Base-by-base conservation (phyloP, 1,140 invertebrate species). In the Melitaea cinxia region DNA sequence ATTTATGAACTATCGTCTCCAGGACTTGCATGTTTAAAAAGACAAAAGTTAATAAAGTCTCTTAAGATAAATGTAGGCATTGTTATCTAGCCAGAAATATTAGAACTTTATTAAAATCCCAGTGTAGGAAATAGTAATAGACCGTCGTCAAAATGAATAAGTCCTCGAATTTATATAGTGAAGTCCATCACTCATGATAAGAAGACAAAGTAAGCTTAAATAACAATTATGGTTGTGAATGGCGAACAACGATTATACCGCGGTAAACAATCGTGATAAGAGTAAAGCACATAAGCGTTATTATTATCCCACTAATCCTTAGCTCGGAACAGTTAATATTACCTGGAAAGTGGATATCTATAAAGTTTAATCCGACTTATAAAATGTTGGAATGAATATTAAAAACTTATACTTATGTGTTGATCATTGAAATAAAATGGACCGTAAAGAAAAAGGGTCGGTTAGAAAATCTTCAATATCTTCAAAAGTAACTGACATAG, bases 191-290 rank as follows among this genome's bases (percentile, higher is more conserved):
- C 37, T 61, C 52, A 69, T 67, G 61, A 66, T 70, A 70, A 76
- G 58, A 23, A 77, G 75, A 77, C 78, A 77, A 64, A 69, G 76
- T 75, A 66, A 65, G 65, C 70, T 70, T 68, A 77, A 86, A 82
- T 85, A 88, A 83, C 80, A 82, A 82, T 82, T 82, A 77, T 60
- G 72, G 72, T 64, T 68, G 60, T 72, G 73, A 83, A 77, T 82
- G 69, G 59, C 47, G 37, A 69, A 45, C 74, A 72, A 73, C 73
- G 80, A 85, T 81, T 86, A 83, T 72, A 61, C 64, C 64, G 68
- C 9, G 62, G 68, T 72, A 84, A 80, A 84, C 80, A 85, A 52
- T 56, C 55, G 35, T 54, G 78, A 80, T 84, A 85, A 87, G 70
- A 78, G 72, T 33, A 64, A 55, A 39, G 39, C 15, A 55, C 53